A percentile compares a stretch with the other conserved stretches of the same genome.
Conservation (phyloP, 2,888 invertebrate species). For the Drosophila subquinaria region DNA sequence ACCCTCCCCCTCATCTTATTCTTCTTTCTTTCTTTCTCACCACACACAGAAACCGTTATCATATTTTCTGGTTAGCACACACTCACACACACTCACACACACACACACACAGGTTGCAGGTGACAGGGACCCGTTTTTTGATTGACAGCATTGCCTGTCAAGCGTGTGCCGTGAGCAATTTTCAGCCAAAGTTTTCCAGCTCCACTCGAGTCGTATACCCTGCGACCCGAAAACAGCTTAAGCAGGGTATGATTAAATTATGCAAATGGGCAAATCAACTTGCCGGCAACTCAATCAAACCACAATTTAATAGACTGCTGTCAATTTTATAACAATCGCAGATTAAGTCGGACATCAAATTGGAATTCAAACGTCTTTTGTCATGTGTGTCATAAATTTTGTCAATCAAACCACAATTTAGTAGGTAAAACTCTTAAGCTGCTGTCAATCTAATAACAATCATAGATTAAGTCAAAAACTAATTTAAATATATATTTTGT, state of each 20-base stretch:
- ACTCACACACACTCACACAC: background rate
- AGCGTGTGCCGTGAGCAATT: slow-evolving; percentile 38
- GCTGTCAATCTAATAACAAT: background rate
- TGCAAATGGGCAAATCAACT: slow-evolving; percentile 26
- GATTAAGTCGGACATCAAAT: background rate
- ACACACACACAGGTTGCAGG: background rate
- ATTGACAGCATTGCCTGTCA: slow-evolving; percentile 62
- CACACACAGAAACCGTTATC: background rate
- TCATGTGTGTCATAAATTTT: background rate
- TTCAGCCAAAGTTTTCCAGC: slow-evolving; percentile 23
- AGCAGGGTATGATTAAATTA: slow-evolving; percentile 17
- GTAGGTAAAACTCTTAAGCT: background rate
- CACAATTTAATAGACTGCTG: slow-evolving; percentile 5
- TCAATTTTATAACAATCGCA: background rate
- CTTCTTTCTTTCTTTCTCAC: background rate
- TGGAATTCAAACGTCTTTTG: too few relatives aligned
- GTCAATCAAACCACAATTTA: background rate
- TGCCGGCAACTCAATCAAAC: slow-evolving; percentile 10
- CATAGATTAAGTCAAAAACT: slow-evolving; percentile 1
- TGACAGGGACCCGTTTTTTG: slow-evolving; percentile 39
- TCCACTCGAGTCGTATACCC: slow-evolving; percentile 5
- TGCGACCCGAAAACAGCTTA: background rate
- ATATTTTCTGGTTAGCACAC: background rate
- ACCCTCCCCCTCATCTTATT: background rate
- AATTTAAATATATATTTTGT: background rate